Evolutionary conservation across 2,113 vertebrate genomes (phyloP), one percentile per base, ranked within the genome.

Genomic region (Pseudolaguvia tuberculata): DNA sequence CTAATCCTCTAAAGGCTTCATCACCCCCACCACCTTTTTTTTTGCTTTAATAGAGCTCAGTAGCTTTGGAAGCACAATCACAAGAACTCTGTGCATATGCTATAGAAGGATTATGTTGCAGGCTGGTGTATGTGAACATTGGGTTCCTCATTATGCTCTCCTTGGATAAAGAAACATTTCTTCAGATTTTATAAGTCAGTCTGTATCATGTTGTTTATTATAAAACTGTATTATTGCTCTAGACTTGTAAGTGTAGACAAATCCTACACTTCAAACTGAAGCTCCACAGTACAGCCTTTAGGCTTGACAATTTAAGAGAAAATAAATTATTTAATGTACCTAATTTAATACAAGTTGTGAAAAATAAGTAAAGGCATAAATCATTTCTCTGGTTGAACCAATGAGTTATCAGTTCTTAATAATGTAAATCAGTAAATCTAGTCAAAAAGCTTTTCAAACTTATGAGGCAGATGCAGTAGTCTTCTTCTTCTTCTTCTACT

Each of bases 1-100:
- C 85, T 87, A 83, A 87, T 86, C 86, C 65, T 79, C 82, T 76
- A 65, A 14, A 56, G 45, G 82, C 87, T 86, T 77, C 70, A 79
- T 65, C 39, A 5, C 4, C 45, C 71, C 48, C n/a, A n/a, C n/a
- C n/a, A n/a, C 35, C 29, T 20, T 11, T 53, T 21, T n/a, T 56
- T 15, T 53, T 50, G 25, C 74, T 75, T 66, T 72, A 50, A 70
- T 35, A 25, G 47, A 27, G 48, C 69, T 58, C 55, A 69, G 56
- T 17, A 66, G 52, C 31, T 77, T 61, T 69, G 58, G 56, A 69
- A 50, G 31, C 57, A 70, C 75, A 76, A 76, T 70, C 13, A 45
- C 48, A 62, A 48, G 42, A 56, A 65, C 27, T 42, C 29, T 14
- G 29, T 48, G 58, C 58, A 45, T 61, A 61, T 51, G 50, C 58